Evolutionary conservation across 2,888 invertebrate genomes (phyloP).

Genomic region (Neria commutata): DNA sequence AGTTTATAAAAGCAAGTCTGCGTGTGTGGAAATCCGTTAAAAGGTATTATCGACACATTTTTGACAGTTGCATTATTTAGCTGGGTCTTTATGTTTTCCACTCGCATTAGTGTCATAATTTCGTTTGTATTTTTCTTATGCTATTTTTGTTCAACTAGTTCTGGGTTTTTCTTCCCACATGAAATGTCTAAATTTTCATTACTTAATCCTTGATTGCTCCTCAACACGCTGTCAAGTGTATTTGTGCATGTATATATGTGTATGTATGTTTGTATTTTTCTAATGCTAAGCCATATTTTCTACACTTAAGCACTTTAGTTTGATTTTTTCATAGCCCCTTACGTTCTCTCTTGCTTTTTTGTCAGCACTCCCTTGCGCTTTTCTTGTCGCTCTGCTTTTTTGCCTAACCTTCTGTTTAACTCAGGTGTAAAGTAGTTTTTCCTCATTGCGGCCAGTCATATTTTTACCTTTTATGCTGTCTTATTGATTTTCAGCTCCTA

Average conservation of each 20-base stretch:
- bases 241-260: too few relatives aligned
- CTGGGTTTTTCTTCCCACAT: too few relatives aligned
- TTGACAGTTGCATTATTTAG: constrained; percentile 11
- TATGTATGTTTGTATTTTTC: too few relatives aligned
- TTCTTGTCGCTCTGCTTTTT: not conserved
- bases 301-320: not conserved
- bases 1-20: too few relatives aligned
- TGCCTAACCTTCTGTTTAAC: not conserved
- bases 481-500: not conserved
- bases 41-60: constrained; percentile 15
- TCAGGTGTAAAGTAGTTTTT: not conserved
- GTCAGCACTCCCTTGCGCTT: not conserved
- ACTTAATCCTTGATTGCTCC: constrained; percentile 1
- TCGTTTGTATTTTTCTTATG: too few relatives aligned
- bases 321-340: too few relatives aligned
- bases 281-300: too few relatives aligned
- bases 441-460: not conserved
- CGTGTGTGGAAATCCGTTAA: constrained; percentile 9
- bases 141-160: too few relatives aligned
- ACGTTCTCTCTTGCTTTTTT: not conserved
- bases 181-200: constrained; percentile 1
- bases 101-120: not conserved
- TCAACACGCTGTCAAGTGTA: not conserved
- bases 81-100: not conserved
- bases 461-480: not conserved